These are phyloP conservation scores for Menidia beryllina DNA, from an alignment of 2,113 vertebrate species.

Conservation along the genomic window DNA sequence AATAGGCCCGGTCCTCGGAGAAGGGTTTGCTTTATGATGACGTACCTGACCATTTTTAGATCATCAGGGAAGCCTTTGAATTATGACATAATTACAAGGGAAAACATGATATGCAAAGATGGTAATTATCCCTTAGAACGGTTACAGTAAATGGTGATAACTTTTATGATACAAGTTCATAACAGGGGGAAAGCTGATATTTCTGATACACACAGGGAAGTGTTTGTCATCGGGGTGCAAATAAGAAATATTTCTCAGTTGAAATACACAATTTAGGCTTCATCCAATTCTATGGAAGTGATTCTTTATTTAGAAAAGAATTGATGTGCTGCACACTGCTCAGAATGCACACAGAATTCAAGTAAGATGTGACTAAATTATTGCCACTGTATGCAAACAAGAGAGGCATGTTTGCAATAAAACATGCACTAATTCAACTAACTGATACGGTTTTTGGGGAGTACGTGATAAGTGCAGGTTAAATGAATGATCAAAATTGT, in stretches of 20 bases:
- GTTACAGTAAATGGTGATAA: slow-evolving; percentile 55
- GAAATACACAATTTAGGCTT: slow-evolving; percentile 10
- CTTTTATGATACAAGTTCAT: slow-evolving; percentile 59
- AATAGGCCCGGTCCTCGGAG: slow-evolving; percentile 68
- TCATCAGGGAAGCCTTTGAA: slow-evolving; percentile 70
- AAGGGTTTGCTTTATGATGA: slow-evolving; percentile 66
- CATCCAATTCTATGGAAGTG: slow-evolving; percentile 8
- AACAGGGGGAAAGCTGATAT: slow-evolving; percentile 45
- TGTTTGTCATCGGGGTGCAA: slow-evolving; percentile 40
- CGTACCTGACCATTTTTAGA: slow-evolving; percentile 62
- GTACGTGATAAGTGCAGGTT: too few relatives aligned
- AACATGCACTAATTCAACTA: neutral
- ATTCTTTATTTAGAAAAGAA: slow-evolving; percentile 5
- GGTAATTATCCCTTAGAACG: slow-evolving; percentile 66
- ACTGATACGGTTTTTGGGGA: neutral
- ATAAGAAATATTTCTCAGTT: slow-evolving; percentile 25
- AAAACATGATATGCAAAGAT: slow-evolving; percentile 71
- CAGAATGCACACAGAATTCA: neutral
- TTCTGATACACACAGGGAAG: slow-evolving; percentile 26
- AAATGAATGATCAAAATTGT: neutral
- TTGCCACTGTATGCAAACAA: neutral
- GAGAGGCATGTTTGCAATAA: slow-evolving; percentile 1
- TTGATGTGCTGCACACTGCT: slow-evolving; percentile 1
- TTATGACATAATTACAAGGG: slow-evolving; percentile 78
- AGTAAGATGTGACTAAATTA: neutral